Conservation (phyloP, 2,888 invertebrate genomes). For the Ypsolopha scabrella region DNA sequence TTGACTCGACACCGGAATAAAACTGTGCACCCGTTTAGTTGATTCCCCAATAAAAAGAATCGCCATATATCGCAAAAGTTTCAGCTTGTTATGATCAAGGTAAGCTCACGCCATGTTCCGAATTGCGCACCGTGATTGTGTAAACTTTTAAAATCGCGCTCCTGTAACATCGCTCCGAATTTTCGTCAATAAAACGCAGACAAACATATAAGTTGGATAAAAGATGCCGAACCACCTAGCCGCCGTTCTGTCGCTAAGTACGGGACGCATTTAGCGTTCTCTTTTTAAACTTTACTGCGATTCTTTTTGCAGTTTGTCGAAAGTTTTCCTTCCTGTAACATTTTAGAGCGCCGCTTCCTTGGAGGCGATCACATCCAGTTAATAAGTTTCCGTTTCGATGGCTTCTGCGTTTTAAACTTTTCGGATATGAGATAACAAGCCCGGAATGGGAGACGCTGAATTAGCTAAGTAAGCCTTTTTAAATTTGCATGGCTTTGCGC, state of each 20-base stretch:
- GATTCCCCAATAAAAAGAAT: conserved; percentile 35
- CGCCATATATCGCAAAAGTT: conserved; percentile 43
- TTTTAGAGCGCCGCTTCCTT: conserved; percentile 61
- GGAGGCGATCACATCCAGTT: conserved; percentile 66
- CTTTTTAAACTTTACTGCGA: conserved; percentile 56
- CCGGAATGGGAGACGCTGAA: conserved; percentile 61
- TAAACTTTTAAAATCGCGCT: conserved; percentile 36
- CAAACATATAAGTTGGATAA: conserved; percentile 21
- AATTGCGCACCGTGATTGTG: conserved; percentile 30
- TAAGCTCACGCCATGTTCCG: conserved; percentile 24
- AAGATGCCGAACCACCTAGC: background rate
- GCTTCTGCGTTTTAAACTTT: conserved; percentile 68
- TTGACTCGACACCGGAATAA: conserved; percentile 23
- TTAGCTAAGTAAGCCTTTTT: conserved; percentile 47
- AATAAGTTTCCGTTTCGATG: conserved; percentile 68
- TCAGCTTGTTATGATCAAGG: conserved; percentile 48
- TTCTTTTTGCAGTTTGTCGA: conserved; percentile 61
- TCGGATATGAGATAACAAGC: conserved; percentile 69
- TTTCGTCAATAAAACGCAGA: conserved; percentile 22
- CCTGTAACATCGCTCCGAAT: conserved; percentile 19
- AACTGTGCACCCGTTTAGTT: conserved; percentile 23
- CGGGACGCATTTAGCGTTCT: conserved; percentile 56
- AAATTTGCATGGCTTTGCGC: background rate
- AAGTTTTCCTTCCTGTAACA: conserved; percentile 64
- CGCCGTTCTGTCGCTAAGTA: conserved; percentile 29